Base-by-base conservation (phyloP, 1,140 invertebrate species). In the Aphelenchoides besseyi region DNA sequence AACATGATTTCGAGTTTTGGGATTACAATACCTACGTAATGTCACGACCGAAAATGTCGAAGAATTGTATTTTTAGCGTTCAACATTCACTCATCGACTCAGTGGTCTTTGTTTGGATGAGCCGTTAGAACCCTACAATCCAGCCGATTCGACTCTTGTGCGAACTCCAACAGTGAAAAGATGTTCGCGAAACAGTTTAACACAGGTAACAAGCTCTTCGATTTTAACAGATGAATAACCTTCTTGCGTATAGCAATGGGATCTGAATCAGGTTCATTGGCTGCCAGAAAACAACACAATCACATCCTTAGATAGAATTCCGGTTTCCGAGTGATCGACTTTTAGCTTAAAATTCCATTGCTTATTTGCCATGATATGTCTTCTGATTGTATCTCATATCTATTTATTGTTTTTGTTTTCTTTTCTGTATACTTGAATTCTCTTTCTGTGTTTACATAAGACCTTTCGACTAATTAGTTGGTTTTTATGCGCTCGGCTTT, bases 91-190 rank as follows among this genome's bases (percentile, higher is more conserved):
- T 0, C 76, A 78, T 28, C 73, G 63, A 48, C 33, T 52, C 2
- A 77, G 68, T 53, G 74, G 78, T 52, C 41, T 77, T n/a, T 78
- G 76, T 69, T 66, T 78, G 23, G 76, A 79, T 55, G 76, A 79
- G 41, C 76, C 76, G 1, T 23, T 75, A 28, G 68, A 81, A 37
- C 12, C 30, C 23, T 1, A 37, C n/a, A 48, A 48, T 61, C 33
- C 26, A 36, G 32, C 29, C 29, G 55, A 77, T 52, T 73, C 28
- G 12, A 29, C 16, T 8, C 18, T 23, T 18, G 16, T 26, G 33
- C n/a, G 72, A 55, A n/a, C 74, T n/a, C 78, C 78, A 8, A 70
- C 72, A 37, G 35, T 81, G 12, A 2, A 73, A 32, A 52, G 63
- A 78, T 77, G 74, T 53, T 0, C 3, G 1, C 28, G 74, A 18